Evolutionary conservation across 2,113 vertebrate genomes (phyloP).

Genomic region (Oncorhynchus nerka): DNA sequence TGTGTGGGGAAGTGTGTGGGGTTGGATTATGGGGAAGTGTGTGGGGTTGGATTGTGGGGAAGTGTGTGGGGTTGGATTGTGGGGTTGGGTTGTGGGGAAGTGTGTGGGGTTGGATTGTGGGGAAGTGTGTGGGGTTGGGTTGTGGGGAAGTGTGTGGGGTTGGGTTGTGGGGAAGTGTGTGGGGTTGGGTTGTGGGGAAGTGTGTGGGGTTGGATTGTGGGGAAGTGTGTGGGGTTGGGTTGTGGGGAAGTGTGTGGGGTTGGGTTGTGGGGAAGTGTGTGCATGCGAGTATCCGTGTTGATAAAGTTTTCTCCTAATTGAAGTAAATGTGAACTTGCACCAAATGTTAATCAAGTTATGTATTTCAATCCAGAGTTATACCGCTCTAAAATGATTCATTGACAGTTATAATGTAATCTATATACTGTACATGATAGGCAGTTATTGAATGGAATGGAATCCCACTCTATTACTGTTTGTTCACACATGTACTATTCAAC

Average conservation of each 20-base stretch:
- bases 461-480: not conserved
- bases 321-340: not conserved
- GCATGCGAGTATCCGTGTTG: not conserved
- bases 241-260: not conserved
- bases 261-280: not conserved
- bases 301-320: not conserved
- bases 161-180: not conserved
- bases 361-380: conserved; percentile 24
- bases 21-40: not conserved
- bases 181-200: not conserved
- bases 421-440: conserved; percentile 27
- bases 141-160: not conserved
- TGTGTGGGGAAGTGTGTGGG: not conserved
- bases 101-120: not conserved
- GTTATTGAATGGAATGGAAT: conserved; percentile 28
- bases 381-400: conserved; percentile 36
- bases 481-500: too few species aligned
- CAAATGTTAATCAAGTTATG: not conserved
- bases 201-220: not conserved
- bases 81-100: not conserved
- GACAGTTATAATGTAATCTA: conserved; percentile 40
- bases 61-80: not conserved
- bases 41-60: not conserved
- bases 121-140: too few species aligned
- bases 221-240: not conserved